These are phyloP conservation scores for Hystrix cristata DNA, from an alignment of 2,113 vertebrate species.

Conservation along the genomic window DNA sequence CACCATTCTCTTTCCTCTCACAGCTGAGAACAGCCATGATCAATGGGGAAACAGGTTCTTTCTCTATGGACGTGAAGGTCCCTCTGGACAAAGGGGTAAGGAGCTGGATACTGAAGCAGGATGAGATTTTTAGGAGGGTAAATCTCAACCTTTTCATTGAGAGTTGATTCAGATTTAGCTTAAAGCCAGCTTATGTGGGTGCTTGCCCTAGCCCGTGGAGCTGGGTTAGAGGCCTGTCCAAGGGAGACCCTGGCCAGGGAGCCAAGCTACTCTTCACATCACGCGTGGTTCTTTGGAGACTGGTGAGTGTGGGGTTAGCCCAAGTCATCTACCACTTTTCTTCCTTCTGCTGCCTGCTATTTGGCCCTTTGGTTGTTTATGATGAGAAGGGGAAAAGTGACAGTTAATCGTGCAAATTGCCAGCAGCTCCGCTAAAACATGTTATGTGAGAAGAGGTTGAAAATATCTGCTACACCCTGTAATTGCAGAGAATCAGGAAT, in stretches of 20 bases:
- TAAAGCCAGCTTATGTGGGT: background rate
- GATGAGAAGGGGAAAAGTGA: background rate
- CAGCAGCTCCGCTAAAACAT: slow-evolving; percentile 39
- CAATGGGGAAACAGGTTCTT: slow-evolving; percentile 94
- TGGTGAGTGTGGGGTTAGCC: fast-evolving
- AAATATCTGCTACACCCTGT: background rate
- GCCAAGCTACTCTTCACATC: fast-evolving
- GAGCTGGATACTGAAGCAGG: background rate
- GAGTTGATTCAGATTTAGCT: background rate
- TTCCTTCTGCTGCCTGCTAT: background rate
- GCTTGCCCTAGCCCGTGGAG: background rate
- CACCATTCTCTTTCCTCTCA: slow-evolving; percentile 59
- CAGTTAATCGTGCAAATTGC: slow-evolving; percentile 42
- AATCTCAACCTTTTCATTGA: background rate
- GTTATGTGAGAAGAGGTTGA: background rate
- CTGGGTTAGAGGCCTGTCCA: fast-evolving
- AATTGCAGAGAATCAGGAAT: background rate
- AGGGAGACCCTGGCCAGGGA: background rate
- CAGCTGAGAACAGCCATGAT: slow-evolving; percentile 98
- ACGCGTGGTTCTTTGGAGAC: background rate
- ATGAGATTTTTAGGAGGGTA: background rate
- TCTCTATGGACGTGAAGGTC: slow-evolving; percentile 94
- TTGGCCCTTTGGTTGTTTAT: slow-evolving; percentile 26
- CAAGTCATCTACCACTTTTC: background rate
- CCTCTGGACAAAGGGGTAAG: slow-evolving; percentile 97